Conservation (phyloP, 1,140 invertebrate species). For the Akabosia matsudoensis region DNA sequence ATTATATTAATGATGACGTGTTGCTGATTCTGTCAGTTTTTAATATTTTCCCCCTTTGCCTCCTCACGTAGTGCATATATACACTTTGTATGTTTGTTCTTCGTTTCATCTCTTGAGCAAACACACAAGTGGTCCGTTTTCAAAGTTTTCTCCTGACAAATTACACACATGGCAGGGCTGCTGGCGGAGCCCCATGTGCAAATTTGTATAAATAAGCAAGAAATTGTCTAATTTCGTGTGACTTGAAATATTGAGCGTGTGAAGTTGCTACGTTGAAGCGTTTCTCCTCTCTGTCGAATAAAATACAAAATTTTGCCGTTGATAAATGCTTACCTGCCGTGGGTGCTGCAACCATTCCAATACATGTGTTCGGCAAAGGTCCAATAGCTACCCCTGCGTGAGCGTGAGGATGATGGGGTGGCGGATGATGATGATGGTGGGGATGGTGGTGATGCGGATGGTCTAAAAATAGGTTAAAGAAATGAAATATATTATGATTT, state of each 20-base stretch:
- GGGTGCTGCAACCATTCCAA: conserved; percentile 47
- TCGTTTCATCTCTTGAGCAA: too few relatives aligned
- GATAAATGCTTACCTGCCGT: conserved; percentile 31
- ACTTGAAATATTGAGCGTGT: background rate
- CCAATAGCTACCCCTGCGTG: conserved; percentile 41
- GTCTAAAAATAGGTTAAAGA: conserved; percentile 38
- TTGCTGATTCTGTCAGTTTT: too few relatives aligned
- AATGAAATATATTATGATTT: background rate
- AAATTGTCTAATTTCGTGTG: too few relatives aligned
- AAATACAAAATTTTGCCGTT: background rate
- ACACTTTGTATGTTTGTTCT: too few relatives aligned
- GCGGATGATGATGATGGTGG: conserved; percentile 7
- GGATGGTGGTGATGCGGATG: conserved; percentile 42
- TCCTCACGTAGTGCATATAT: too few relatives aligned
- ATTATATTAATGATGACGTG: too few relatives aligned
- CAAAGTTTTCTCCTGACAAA: background rate
- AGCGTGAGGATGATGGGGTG: background rate
- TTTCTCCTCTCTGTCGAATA: too few relatives aligned
- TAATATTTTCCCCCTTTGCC: too few relatives aligned
- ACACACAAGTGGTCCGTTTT: too few relatives aligned
- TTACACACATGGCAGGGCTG: too few relatives aligned
- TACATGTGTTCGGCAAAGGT: conserved; percentile 40
- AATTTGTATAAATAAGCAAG: too few relatives aligned
- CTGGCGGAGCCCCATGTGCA: too few relatives aligned
- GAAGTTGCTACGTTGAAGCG: background rate